These are phyloP conservation scores for Leptinotarsa rubiginosa DNA, from an alignment of 2,888 invertebrate species.

Conservation along the genomic window DNA sequence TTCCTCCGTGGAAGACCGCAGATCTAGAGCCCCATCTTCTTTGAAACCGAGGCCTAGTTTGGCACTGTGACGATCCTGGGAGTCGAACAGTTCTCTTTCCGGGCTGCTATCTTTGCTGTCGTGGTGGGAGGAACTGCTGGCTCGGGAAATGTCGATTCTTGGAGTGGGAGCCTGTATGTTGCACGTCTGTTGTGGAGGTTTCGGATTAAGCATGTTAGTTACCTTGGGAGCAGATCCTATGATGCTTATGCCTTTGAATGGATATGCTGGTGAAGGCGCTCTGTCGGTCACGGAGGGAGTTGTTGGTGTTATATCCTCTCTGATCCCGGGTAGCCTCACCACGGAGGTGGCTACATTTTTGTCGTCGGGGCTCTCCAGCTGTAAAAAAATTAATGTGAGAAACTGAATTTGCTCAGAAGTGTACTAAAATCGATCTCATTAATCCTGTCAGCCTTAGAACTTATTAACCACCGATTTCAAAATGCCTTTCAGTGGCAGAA, in stretches of 20 bases:
- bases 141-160: constrained; percentile 89
- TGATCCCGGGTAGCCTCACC: constrained; percentile 70
- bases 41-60: constrained; percentile 64
- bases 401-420: too few species aligned
- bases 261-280: constrained; percentile 40
- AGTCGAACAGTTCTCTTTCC: constrained; percentile 77
- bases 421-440: too few species aligned
- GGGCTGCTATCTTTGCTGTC: constrained; percentile 88
- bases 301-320: constrained; percentile 67
- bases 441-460: too few species aligned
- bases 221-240: constrained; percentile 49
- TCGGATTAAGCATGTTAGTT: constrained; percentile 40
- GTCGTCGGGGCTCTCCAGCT: constrained; percentile 73
- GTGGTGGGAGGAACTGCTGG: constrained; percentile 89
- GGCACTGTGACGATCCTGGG: constrained; percentile 61
- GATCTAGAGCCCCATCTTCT: constrained; percentile 83
- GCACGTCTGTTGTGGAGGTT: constrained; percentile 51
- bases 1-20: constrained; percentile 90
- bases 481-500: too few species aligned
- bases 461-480: too few species aligned
- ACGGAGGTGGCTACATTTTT: constrained; percentile 66
- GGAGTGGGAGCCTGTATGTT: constrained; percentile 78
- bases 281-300: constrained; percentile 42
- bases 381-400: constrained; percentile 48
- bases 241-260: constrained; percentile 59